These are phyloP conservation scores for Meteorus cinctellus DNA, from an alignment of 2,888 invertebrate species.

Conservation along the genomic window DNA sequence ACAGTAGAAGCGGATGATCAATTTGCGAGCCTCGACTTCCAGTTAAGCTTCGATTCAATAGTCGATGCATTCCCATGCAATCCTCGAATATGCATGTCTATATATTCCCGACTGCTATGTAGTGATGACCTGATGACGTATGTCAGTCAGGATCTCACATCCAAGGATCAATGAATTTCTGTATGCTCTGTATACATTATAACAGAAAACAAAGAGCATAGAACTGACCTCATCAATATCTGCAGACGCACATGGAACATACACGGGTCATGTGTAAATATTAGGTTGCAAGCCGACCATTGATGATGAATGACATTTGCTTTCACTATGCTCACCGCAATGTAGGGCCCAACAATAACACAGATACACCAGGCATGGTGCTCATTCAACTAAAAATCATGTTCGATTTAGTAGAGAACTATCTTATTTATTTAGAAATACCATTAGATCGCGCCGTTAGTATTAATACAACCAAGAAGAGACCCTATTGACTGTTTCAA, in stretches of 20 bases:
- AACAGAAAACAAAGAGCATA: constrained; percentile 22
- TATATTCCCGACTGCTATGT: neutral
- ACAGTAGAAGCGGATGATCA: constrained; percentile 1
- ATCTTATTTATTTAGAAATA: neutral
- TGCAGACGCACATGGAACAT: constrained; percentile 1
- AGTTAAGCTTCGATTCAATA: constrained; percentile 6
- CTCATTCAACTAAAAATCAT: constrained; percentile 24
- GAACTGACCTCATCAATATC: neutral
- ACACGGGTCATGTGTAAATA: neutral
- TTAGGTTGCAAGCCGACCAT: constrained; percentile 19
- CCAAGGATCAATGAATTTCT: neutral
- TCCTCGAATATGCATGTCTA: neutral
- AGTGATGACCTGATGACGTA: neutral
- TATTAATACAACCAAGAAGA: too few species aligned
- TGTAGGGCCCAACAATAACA: constrained; percentile 9
- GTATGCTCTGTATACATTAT: neutral
- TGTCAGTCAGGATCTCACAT: neutral
- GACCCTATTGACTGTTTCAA: neutral
- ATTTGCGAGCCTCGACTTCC: constrained; percentile 9
- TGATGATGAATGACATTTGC: constrained; percentile 30
- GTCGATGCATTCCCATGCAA: constrained; percentile 3
- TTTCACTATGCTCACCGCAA: constrained; percentile 25
- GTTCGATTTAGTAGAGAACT: neutral
- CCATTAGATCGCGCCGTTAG: neutral
- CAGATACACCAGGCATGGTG: constrained; percentile 18